phyloP scores from a whole-genome alignment of 2,113 vertebrate genomes.

The Takifugu bimaculatus region DNA sequence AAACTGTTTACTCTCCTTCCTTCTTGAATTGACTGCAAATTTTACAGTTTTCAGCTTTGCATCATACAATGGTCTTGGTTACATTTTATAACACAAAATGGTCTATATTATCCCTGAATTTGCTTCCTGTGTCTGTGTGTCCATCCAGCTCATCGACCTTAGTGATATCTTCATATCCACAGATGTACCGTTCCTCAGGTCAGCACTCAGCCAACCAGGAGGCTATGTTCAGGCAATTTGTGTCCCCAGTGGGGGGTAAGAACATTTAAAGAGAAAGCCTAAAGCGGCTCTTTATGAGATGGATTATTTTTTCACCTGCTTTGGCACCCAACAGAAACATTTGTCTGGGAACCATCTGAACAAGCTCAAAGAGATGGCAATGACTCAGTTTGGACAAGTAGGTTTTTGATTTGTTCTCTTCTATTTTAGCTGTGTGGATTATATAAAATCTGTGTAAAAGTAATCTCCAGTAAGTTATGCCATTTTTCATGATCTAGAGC shows the following conservation, averaged over 20 bases:
- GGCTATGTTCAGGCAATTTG: conserved; percentile 82
- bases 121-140: conserved; percentile 3
- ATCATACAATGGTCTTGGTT: no score
- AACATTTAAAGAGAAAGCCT: not conserved
- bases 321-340: conserved; percentile 70
- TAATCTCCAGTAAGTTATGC: no score
- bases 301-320: not conserved
- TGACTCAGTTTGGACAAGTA: conserved; percentile 85
- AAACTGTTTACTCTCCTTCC: not conserved
- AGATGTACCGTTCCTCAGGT: conserved; percentile 76
- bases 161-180: conserved; percentile 70
- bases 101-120: not conserved
- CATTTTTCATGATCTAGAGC: no score
- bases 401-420: not conserved
- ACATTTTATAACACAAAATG: not conserved
- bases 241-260: conserved; percentile 81
- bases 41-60: no score
- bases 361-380: conserved; percentile 74
- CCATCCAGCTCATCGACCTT: conserved; percentile 82
- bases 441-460: no score
- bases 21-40: not conserved
- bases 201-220: conserved; percentile 69
- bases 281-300: no score
- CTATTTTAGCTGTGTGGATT: not conserved
- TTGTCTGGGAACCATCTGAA: conserved; percentile 83